Conservation (phyloP, 2,797 vertebrate species). For the Ispidina lecontei region DNA sequence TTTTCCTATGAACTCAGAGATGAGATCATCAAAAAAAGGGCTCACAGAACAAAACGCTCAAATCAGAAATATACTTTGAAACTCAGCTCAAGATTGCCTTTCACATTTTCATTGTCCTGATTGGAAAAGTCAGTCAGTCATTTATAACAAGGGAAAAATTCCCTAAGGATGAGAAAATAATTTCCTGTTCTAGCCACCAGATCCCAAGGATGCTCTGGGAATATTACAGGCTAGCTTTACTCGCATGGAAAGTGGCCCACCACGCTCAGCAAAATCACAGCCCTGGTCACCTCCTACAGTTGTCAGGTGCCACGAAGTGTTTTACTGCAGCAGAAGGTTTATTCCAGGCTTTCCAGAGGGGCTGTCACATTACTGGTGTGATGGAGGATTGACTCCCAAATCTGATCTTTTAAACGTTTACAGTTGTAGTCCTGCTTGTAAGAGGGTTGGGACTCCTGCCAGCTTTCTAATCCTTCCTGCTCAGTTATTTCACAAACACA, state of each 20-base stretch:
- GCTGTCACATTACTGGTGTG: neutral
- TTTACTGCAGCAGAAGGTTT: neutral
- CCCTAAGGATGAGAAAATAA: neutral
- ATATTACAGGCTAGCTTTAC: neutral
- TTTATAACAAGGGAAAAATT: neutral
- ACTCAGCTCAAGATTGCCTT: neutral
- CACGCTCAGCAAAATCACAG: neutral
- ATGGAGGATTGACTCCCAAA: neutral
- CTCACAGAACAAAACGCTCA: neutral
- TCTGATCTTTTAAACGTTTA: neutral
- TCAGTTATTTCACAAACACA: slow-evolving; percentile 13
- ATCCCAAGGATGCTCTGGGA: neutral
- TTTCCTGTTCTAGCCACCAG: neutral
- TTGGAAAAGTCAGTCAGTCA: neutral
- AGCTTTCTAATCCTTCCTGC: slow-evolving; percentile 19
- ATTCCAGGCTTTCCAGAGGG: neutral
- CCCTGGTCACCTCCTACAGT: neutral
- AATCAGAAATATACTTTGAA: neutral
- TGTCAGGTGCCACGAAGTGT: accelerated
- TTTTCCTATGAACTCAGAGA: neutral
- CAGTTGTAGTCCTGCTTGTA: neutral
- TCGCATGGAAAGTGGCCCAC: neutral
- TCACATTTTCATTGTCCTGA: neutral
- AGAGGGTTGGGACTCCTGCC: neutral
- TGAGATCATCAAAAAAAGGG: neutral